Percentiles rank a stretch among this genome's conserved stretches.
phyloP scores from a whole-genome alignment of 2,797 vertebrate species.

The Ptychobarbus kaznakovi region DNA sequence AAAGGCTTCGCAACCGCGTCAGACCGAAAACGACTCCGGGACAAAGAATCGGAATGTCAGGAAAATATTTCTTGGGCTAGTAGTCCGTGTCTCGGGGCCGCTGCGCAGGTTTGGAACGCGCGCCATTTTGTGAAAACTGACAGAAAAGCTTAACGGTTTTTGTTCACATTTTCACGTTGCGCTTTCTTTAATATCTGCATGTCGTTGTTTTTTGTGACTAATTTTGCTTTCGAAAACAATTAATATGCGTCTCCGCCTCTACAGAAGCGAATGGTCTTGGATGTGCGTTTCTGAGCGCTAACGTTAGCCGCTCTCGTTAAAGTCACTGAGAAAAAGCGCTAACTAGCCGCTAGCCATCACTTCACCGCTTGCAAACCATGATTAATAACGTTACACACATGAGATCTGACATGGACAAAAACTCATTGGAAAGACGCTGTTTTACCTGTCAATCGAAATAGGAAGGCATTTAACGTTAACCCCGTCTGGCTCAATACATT shows the following conservation, averaged over 20 bases:
- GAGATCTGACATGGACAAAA: slow-evolving; percentile 21
- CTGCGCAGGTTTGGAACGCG: slow-evolving; percentile 98
- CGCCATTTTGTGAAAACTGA: slow-evolving; percentile 98
- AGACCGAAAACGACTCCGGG: slow-evolving; percentile 70
- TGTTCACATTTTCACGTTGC: slow-evolving; percentile 6
- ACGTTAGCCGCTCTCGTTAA: slow-evolving; percentile 64
- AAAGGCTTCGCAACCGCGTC: slow-evolving; percentile 72
- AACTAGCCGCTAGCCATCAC: slow-evolving; percentile 73
- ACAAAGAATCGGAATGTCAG: slow-evolving; percentile 70
- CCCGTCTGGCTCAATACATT: slow-evolving; percentile 67
- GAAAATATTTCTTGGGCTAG: slow-evolving; percentile 73
- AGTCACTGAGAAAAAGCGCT: slow-evolving; percentile 51
- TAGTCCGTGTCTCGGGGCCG: slow-evolving; percentile 84
- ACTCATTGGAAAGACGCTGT: slow-evolving; percentile 20
- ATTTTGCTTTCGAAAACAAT: not conserved
- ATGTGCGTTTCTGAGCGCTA: slow-evolving; percentile 71
- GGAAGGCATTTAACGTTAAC: slow-evolving; percentile 73
- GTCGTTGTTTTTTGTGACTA: not conserved
- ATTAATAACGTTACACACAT: slow-evolving; percentile 7
- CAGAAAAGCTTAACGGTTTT: slow-evolving; percentile 79
- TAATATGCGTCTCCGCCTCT: not conserved
- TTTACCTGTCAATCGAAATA: slow-evolving; percentile 34
- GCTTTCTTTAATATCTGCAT: not conserved
- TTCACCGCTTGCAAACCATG: slow-evolving; percentile 37
- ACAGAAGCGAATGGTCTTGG: slow-evolving; percentile 62